These are phyloP conservation scores for Rapana venosa DNA, from an alignment of 2,888 invertebrate species.

Conservation along the genomic window DNA sequence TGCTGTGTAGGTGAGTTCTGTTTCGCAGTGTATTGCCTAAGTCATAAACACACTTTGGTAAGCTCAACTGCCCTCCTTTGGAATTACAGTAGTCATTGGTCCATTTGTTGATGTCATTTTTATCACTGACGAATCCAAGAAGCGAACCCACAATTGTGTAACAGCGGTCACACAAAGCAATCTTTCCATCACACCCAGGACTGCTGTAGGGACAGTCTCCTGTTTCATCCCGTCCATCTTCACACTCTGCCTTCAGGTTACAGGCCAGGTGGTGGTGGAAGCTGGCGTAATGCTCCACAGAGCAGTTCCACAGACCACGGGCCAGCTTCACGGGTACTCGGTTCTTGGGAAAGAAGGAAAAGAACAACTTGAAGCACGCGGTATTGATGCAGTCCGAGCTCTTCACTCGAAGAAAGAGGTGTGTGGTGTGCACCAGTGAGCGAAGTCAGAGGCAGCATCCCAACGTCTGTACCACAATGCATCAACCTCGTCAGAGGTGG, in stretches of 20 bases:
- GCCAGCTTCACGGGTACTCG: not conserved
- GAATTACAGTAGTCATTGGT: not conserved
- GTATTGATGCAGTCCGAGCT: too few relatives aligned
- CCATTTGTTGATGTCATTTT: not conserved
- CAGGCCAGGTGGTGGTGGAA: constrained; percentile 8
- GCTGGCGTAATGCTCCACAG: not conserved
- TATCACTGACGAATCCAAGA: too few relatives aligned
- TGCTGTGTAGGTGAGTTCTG: not conserved
- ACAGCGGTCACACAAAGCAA: not conserved
- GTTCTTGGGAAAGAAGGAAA: not conserved
- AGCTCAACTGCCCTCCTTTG: not conserved
- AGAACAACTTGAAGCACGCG: not conserved
- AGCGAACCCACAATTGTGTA: not conserved
- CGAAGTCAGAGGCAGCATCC: too few relatives aligned
- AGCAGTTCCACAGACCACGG: not conserved
- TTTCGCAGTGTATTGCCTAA: not conserved
- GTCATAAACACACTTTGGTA: not conserved
- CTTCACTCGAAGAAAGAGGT: too few relatives aligned
- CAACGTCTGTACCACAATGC: not conserved
- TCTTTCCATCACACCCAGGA: not conserved
- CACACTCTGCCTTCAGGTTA: constrained; percentile 12
- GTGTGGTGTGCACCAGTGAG: too few relatives aligned
- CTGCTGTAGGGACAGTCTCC: not conserved
- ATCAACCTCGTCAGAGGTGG: not conserved
- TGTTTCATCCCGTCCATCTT: constrained; percentile 11